Conservation (phyloP, 2,888 invertebrate genomes). For the Pyrrhopygopsis socrates region DNA sequence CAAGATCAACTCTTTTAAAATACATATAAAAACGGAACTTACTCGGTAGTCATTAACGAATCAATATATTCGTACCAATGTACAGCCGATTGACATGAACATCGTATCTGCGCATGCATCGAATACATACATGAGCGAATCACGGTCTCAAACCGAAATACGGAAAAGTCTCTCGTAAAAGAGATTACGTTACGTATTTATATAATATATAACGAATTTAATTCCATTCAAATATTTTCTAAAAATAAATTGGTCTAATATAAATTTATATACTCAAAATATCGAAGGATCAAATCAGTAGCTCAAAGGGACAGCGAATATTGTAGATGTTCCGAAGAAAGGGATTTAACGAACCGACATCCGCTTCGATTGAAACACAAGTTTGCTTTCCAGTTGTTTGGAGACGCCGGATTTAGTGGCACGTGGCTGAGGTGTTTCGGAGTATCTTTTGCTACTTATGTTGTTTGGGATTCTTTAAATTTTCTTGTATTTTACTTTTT, state of each 20-base stretch:
- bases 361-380: slow-evolving; percentile 55
- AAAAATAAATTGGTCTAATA: not conserved
- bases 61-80: no score
- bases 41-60: no score
- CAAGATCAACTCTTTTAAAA: no score
- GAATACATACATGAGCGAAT: no score
- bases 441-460: not conserved
- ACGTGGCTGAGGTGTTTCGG: slow-evolving; percentile 9
- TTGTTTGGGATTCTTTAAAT: not conserved
- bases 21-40: no score
- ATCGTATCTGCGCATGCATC: no score
- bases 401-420: slow-evolving; percentile 20
- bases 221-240: no score
- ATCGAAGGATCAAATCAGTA: slow-evolving; percentile 13
- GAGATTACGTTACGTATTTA: no score
- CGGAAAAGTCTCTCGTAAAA: no score
- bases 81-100: no score
- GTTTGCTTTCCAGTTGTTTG: slow-evolving; percentile 58
- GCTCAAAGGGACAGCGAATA: slow-evolving; percentile 35
- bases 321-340: slow-evolving; percentile 42
- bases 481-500: slow-evolving; percentile 1
- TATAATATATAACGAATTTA: no score
- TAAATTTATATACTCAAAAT: not conserved
- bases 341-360: slow-evolving; percentile 58
- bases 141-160: no score